These are phyloP conservation scores for Meganola albula DNA, from an alignment of 2,888 invertebrate species.

Conservation along the genomic window DNA sequence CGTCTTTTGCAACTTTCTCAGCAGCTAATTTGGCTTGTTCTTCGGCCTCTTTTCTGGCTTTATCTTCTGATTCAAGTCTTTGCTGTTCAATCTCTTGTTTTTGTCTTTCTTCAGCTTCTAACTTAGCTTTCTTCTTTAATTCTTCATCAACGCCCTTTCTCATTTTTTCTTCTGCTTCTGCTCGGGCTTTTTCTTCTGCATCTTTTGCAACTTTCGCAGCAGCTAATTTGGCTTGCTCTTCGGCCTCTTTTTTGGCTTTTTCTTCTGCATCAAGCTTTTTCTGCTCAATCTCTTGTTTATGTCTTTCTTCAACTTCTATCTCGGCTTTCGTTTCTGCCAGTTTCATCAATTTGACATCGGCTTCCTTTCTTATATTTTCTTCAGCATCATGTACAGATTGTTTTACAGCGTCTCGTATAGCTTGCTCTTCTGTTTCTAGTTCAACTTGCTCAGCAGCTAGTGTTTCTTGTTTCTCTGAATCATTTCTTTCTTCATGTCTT, in stretches of 20 bases:
- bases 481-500: constrained; percentile 7
- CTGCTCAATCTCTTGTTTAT: neutral
- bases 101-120: constrained; percentile 1
- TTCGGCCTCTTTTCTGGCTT: constrained; percentile 7
- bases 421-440: too few species aligned
- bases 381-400: too few species aligned
- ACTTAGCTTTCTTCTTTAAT: constrained; percentile 3
- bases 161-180: constrained; percentile 2
- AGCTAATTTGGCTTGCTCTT: constrained; percentile 5
- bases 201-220: neutral
- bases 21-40: neutral
- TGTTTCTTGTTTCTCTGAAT: neutral
- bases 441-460: neutral
- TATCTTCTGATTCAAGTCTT: constrained; percentile 1
- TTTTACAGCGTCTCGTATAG: too few species aligned
- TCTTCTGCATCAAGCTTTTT: neutral
- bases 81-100: neutral
- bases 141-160: constrained; percentile 1
- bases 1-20: neutral
- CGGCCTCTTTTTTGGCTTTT: constrained; percentile 6
- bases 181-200: neutral
- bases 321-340: neutral
- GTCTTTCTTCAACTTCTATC: neutral
- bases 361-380: too few species aligned
- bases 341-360: neutral